A percentile compares a stretch with the other conserved stretches of the same genome.
phyloP scores from a whole-genome alignment of 2,888 invertebrate species.

The Euplagia quadripunctaria region DNA sequence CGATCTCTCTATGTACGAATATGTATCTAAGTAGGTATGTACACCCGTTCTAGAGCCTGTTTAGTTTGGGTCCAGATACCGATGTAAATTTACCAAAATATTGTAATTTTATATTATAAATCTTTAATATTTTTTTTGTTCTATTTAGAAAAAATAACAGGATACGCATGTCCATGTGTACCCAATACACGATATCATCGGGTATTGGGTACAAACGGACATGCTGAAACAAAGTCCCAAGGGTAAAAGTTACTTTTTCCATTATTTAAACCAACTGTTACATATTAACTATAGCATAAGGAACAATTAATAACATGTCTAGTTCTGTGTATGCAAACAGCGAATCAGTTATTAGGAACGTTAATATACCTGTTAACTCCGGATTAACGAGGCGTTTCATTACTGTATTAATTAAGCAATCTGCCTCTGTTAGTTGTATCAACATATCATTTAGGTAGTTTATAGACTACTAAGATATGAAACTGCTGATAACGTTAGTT shows the following conservation, averaged over 20 bases:
- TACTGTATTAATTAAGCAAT: constrained; percentile 19
- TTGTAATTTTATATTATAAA: too few relatives aligned
- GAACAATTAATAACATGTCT: background rate
- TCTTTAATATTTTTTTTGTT: too few relatives aligned
- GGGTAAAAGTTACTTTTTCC: background rate
- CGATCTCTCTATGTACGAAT: background rate
- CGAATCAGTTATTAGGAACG: constrained; percentile 7
- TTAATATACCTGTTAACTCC: constrained; percentile 1
- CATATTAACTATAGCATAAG: too few relatives aligned
- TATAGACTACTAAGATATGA: background rate
- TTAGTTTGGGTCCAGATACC: too few relatives aligned
- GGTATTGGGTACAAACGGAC: background rate
- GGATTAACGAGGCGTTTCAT: constrained; percentile 21
- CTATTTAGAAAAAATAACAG: too few relatives aligned
- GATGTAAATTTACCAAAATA: too few relatives aligned
- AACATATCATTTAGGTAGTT: background rate
- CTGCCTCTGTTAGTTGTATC: background rate
- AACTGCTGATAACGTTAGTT: background rate
- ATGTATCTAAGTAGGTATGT: background rate
- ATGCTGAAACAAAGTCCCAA: background rate
- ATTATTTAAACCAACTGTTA: too few relatives aligned
- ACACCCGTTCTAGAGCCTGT: too few relatives aligned
- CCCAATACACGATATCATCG: too few relatives aligned
- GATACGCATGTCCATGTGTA: too few relatives aligned
- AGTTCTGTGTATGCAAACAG: background rate